Conservation (phyloP, 2,888 invertebrate genomes). For the Diadegma fenestrale region DNA sequence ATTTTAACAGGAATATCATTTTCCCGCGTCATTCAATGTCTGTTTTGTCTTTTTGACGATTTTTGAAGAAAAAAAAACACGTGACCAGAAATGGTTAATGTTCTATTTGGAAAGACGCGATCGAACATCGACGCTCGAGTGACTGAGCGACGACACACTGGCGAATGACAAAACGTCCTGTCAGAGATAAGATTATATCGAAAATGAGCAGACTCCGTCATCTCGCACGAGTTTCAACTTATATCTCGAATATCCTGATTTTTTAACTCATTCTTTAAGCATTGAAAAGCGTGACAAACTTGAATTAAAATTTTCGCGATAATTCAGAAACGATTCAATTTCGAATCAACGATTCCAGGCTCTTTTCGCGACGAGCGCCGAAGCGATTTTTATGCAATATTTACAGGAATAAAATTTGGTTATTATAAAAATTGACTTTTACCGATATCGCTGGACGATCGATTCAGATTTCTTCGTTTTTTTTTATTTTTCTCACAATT, state of each 20-base stretch:
- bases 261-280: not conserved
- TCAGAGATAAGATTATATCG: conserved; percentile 64
- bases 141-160: conserved; percentile 19
- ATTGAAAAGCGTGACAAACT: not conserved
- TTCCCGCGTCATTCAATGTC: conserved; percentile 42
- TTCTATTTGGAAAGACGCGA: not conserved
- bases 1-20: conserved; percentile 17
- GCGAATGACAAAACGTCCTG: conserved; percentile 57
- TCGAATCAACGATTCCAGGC: no score
- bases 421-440: not conserved
- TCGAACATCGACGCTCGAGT: conserved; percentile 27
- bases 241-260: conserved; percentile 6
- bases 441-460: conserved; percentile 28
- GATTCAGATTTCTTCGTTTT: not conserved
- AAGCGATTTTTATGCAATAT: no score
- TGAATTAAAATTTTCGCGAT: not conserved
- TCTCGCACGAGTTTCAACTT: conserved; percentile 21
- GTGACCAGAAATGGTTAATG: not conserved
- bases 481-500: conserved; percentile 29
- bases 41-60: conserved; percentile 59
- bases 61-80: not conserved
- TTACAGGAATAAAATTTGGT: no score
- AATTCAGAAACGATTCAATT: not conserved
- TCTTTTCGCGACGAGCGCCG: no score
- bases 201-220: conserved; percentile 33